Evolutionary conservation across 2,797 vertebrate species (phyloP), one percentile per base, ranked within the genome.

Genomic region (Cephalopachus bancanus): DNA sequence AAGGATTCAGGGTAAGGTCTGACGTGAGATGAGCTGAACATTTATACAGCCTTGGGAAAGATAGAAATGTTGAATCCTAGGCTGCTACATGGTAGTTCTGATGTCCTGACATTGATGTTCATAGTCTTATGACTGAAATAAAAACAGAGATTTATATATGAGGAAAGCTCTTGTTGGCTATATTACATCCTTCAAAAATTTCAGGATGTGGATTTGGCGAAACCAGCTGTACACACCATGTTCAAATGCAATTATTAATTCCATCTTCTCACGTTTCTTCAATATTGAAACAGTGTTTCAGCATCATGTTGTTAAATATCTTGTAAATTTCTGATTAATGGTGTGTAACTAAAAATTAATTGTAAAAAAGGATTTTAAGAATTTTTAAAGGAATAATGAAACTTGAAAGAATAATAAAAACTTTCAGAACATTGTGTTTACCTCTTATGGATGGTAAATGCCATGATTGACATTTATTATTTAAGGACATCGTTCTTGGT

Each of bases 161-260:
- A 44, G 74, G 30, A 67, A 88, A 26, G 24, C 30, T 64, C 20
- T 80, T 30, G 37, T 65, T 91, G 78, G 75, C 11, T 26, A 64
- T 37, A 14, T 86, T 90, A 30, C 26, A 94, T 30, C 72, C 96
- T 98, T 97, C 59, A 95, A 92, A 97, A 95, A 80, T 79, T 98
- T 79, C n/a, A 26, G 57, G 92, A 30, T 93, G 85, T 92, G 67
- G 79, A 94, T 96, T 97, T 97, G 75, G 90, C 87, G 81, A 81
- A 94, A 93, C 20, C 37, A 0, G 0, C 51, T 71, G 92, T 86
- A 78, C 76, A 92, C 30, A 81, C 19, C 80, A 78, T 88, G 94
- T 93, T 94, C 24, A 93, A 95, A 94, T 72, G 49, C 33, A 94
- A 60, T 93, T 86, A 89, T 79, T 79, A 78, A 81, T 60, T 83